Conservation (phyloP, 2,888 invertebrate genomes). For the Drosophila helvetica region DNA sequence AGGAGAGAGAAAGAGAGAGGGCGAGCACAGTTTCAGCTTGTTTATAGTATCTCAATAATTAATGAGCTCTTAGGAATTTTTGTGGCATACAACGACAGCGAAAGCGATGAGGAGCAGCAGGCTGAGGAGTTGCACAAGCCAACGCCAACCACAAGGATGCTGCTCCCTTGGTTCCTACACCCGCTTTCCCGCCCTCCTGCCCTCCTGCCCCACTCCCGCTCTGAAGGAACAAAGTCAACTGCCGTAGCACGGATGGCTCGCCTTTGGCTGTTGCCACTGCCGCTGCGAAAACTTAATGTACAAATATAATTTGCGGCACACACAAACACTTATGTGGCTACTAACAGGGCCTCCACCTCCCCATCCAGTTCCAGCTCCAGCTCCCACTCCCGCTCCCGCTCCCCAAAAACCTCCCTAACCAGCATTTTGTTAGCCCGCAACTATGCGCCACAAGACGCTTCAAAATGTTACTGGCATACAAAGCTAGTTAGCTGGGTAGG, state of each 20-base stretch:
- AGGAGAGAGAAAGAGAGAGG: background rate
- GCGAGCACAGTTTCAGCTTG: slow-evolving; percentile 56
- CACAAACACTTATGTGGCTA: slow-evolving; percentile 78
- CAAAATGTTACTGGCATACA: slow-evolving; percentile 56
- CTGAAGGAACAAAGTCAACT: slow-evolving; percentile 71
- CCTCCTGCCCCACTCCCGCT: background rate
- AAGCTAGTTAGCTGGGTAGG: slow-evolving; percentile 61
- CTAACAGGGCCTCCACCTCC: slow-evolving; percentile 28
- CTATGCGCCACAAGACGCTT: slow-evolving; percentile 62
- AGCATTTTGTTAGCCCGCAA: slow-evolving; percentile 55
- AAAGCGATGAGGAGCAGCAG: slow-evolving; percentile 3
- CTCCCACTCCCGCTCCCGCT: slow-evolving; percentile 1
- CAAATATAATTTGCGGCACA: slow-evolving; percentile 77
- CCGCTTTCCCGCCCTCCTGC: no score
- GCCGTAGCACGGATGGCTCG: slow-evolving; percentile 55
- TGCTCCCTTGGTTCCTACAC: background rate
- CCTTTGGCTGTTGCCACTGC: slow-evolving; percentile 57
- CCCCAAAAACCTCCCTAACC: slow-evolving; percentile 45
- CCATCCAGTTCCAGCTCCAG: no score
- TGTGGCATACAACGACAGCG: slow-evolving; percentile 68
- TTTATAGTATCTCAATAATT: slow-evolving; percentile 81
- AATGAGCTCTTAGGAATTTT: slow-evolving; percentile 81
- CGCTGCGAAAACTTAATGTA: slow-evolving; percentile 75
- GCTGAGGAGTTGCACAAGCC: slow-evolving; percentile 21
- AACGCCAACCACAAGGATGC: slow-evolving; percentile 41